These are phyloP conservation scores for Steinernema khuongi DNA, from an alignment of 1,140 invertebrate genomes.

Conservation along the genomic window DNA sequence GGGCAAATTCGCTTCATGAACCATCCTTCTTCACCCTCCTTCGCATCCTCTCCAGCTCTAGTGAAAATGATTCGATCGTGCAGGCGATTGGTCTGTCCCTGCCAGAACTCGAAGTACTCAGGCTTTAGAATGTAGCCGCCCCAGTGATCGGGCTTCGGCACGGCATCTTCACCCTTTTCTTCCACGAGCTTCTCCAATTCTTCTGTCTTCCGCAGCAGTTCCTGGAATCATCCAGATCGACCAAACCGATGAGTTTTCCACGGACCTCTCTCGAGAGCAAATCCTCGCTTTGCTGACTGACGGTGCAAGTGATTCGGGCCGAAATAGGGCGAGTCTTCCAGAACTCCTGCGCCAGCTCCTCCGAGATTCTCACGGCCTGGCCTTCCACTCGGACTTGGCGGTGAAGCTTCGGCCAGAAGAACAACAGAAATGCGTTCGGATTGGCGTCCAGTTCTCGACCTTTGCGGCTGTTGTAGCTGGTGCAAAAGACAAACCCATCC, in stretches of 20 bases:
- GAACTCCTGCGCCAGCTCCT: conserved; percentile 64
- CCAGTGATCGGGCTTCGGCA: conserved; percentile 71
- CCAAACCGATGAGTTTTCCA: conserved; percentile 59
- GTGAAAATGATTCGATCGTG: conserved; percentile 82
- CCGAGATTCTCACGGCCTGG: background rate
- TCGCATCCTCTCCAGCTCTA: background rate
- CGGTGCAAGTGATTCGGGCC: conserved; percentile 77
- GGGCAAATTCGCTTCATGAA: conserved; percentile 2
- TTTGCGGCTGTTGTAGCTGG: conserved; percentile 62
- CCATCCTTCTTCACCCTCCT: background rate
- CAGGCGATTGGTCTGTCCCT: conserved; percentile 82
- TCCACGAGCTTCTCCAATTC: conserved; percentile 52
- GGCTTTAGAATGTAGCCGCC: conserved; percentile 83
- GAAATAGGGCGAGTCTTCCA: conserved; percentile 74
- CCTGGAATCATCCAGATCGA: conserved; percentile 42
- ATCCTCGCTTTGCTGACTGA: conserved; percentile 76
- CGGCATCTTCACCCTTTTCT: conserved; percentile 61
- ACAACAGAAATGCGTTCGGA: conserved; percentile 76
- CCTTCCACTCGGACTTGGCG: conserved; percentile 62
- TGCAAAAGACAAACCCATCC: conserved; percentile 64
- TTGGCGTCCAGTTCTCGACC: conserved; percentile 68
- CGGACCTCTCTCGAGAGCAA: conserved; percentile 72
- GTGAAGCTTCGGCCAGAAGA: conserved; percentile 79
- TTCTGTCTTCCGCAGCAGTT: conserved; percentile 47
- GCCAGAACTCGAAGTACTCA: conserved; percentile 84